A percentile compares a stretch with the other conserved stretches of the same genome.
phyloP scores from a whole-genome alignment of 2,113 vertebrate species.

The Varanus salvator region DNA sequence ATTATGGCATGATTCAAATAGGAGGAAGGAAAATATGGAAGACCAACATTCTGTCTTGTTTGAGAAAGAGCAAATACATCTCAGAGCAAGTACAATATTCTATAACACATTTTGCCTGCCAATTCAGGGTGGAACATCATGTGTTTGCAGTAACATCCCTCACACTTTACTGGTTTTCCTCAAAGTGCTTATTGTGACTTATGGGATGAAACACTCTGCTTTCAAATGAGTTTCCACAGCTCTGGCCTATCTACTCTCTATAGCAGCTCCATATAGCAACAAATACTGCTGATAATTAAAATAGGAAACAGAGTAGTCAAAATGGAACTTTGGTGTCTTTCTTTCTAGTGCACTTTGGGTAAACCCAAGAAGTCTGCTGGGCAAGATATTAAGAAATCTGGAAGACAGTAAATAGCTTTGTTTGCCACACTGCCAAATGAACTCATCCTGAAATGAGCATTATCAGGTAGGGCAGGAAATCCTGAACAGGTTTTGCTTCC shows the following conservation, averaged over 20 bases:
- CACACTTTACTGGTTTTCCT: neutral
- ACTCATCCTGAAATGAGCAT: too few relatives aligned
- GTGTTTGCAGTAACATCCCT: neutral
- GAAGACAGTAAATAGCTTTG: neutral
- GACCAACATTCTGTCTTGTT: neutral
- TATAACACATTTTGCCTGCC: neutral
- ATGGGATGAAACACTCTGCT: neutral
- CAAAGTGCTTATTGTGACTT: neutral
- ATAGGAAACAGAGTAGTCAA: neutral
- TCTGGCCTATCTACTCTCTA: neutral
- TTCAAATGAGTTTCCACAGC: too few relatives aligned
- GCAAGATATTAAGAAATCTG: neutral
- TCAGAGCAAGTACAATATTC: neutral
- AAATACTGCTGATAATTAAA: neutral
- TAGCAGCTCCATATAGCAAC: neutral
- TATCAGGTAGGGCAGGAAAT: too few relatives aligned
- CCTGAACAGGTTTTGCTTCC: too few relatives aligned
- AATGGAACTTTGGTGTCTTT: neutral
- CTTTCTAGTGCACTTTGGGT: neutral
- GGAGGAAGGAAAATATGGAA: neutral
- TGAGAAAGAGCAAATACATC: neutral
- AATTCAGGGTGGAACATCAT: neutral
- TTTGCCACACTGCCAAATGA: neutral
- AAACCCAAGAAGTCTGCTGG: too few relatives aligned
- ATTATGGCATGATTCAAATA: neutral